These are phyloP conservation scores for Chrysogorgia sp. DNA, from an alignment of 92 coral and sea anemone genomes.

Conservation along the genomic window DNA sequence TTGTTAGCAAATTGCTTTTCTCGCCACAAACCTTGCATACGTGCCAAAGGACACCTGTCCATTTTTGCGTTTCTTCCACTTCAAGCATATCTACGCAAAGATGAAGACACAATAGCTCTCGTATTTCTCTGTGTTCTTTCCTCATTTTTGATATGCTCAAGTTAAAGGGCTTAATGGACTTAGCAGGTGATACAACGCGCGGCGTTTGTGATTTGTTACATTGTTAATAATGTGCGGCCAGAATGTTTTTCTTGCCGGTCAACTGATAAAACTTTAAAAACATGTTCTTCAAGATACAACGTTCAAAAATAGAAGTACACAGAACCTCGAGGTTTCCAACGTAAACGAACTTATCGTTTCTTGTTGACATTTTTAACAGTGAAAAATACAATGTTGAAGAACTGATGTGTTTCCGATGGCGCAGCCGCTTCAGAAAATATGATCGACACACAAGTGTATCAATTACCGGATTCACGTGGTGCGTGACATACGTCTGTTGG, in stretches of 20 bases:
- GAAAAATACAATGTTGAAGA: constrained; percentile 31
- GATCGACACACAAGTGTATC: constrained; percentile 51
- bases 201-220: constrained; percentile 32
- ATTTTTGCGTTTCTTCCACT: background rate
- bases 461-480: constrained; percentile 53
- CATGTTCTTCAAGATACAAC: constrained; percentile 15
- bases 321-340: background rate
- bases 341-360: background rate
- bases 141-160: constrained; percentile 11
- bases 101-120: constrained; percentile 21
- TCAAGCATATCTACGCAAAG: background rate
- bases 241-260: constrained; percentile 40
- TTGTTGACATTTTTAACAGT: background rate
- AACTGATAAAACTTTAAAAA: constrained; percentile 16
- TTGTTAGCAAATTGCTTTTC: background rate
- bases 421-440: constrained; percentile 28
- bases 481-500: constrained; percentile 35
- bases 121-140: constrained; percentile 18
- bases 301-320: background rate
- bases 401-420: constrained; percentile 35
- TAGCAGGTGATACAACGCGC: constrained; percentile 37
- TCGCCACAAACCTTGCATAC: background rate
- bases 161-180: constrained; percentile 20
- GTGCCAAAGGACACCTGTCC: background rate
- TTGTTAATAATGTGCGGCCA: constrained; percentile 35